phyloP scores from a whole-genome alignment of 2,888 invertebrate genomes.

The Labia minor region DNA sequence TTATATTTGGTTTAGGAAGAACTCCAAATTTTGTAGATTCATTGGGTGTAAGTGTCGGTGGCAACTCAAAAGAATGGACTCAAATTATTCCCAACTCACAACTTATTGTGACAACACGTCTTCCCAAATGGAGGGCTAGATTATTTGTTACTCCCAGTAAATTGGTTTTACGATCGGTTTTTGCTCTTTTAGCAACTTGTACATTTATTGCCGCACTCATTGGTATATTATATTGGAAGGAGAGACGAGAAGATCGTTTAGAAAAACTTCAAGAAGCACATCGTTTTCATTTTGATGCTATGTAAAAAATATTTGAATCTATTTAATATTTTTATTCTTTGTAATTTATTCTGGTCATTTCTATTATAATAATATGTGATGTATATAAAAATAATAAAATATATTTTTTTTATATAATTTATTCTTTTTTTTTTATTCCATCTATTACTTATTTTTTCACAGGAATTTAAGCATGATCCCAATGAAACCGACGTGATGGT shows the following conservation, averaged over 20 bases:
- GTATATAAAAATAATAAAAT: too few relatives aligned
- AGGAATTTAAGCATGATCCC: neutral
- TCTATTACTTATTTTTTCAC: neutral
- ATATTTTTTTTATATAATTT: too few relatives aligned
- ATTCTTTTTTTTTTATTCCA: too few relatives aligned
- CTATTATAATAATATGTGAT: neutral
- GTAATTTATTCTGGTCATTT: neutral
- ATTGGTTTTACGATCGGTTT: conserved; percentile 81
- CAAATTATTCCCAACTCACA: conserved; percentile 97
- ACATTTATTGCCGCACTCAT: conserved; percentile 76
- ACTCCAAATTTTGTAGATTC: conserved; percentile 96
- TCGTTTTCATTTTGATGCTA: conserved; percentile 76
- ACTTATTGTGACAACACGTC: conserved; percentile 72
- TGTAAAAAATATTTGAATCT: conserved; percentile 42
- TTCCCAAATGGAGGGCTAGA: conserved; percentile 77
- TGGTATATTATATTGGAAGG: conserved; percentile 78
- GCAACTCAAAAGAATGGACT: conserved; percentile 60
- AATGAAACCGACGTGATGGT: neutral
- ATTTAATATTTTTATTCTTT: conserved; percentile 3
- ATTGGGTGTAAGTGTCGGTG: conserved; percentile 57
- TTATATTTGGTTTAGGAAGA: conserved; percentile 92
- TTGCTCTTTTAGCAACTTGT: conserved; percentile 77
- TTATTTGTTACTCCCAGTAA: conserved; percentile 92
- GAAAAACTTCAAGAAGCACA: conserved; percentile 71
- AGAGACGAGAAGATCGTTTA: conserved; percentile 67